A percentile compares a stretch with the other conserved stretches of the same genome.
Conservation (phyloP, 2,888 invertebrate species). For the Drosophila acutilabella region DNA sequence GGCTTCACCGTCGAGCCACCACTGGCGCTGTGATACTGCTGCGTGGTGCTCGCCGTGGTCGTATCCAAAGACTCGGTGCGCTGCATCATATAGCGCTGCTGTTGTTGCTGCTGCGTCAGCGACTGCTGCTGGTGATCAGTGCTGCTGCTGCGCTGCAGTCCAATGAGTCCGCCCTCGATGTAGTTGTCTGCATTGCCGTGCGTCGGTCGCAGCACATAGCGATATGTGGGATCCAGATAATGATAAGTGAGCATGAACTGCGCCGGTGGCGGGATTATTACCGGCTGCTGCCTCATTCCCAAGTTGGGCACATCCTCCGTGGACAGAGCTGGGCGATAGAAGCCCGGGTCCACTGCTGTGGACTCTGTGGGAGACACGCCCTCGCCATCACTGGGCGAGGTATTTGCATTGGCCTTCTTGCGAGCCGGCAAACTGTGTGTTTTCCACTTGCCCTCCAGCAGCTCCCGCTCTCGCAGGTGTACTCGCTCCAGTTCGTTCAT, state of each 20-base stretch:
- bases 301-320: slow-evolving; percentile 90
- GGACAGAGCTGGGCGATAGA: slow-evolving; percentile 92
- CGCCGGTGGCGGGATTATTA: slow-evolving; percentile 85
- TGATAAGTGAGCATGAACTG: slow-evolving; percentile 88
- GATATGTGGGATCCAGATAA: slow-evolving; percentile 90
- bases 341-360: slow-evolving; percentile 83
- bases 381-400: slow-evolving; percentile 86
- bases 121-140: slow-evolving; percentile 84
- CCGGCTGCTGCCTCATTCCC: slow-evolving; percentile 53
- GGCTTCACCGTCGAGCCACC: slow-evolving; percentile 60
- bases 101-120: slow-evolving; percentile 82
- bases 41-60: slow-evolving; percentile 39
- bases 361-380: slow-evolving; percentile 86
- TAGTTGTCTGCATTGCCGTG: slow-evolving; percentile 89
- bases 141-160: slow-evolving; percentile 87
- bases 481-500: slow-evolving; percentile 93
- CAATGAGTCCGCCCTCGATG: slow-evolving; percentile 86
- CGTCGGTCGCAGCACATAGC: slow-evolving; percentile 89
- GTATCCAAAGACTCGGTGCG: slow-evolving; percentile 86
- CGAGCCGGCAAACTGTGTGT: slow-evolving; percentile 94
- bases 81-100: slow-evolving; percentile 87
- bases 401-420: slow-evolving; percentile 89
- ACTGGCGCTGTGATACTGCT: slow-evolving; percentile 62
- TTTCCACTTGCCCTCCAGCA: slow-evolving; percentile 94
- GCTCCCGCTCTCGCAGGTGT: slow-evolving; percentile 92